Percentiles rank a stretch among this genome's conserved stretches.
Evolutionary conservation across 2,113 vertebrate genomes (phyloP).

Genomic region (Narcine bancroftii): DNA sequence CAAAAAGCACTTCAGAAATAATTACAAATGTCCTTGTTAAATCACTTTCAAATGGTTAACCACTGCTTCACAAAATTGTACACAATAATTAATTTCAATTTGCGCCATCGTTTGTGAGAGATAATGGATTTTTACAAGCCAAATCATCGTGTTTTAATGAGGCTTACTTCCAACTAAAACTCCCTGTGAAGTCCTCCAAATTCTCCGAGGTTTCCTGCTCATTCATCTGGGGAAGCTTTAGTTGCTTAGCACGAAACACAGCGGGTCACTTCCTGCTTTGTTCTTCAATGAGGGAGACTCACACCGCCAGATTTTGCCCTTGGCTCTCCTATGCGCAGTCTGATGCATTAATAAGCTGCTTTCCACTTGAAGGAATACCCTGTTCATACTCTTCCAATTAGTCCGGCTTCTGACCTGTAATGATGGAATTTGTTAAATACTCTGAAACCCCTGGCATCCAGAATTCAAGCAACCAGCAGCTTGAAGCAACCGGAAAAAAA

Average conservation of each 20-base stretch:
- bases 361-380: neutral
- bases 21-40: neutral
- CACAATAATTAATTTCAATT: slow-evolving; percentile 30
- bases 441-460: too few species aligned
- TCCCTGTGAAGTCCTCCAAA: neutral
- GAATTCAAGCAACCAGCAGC: too few species aligned
- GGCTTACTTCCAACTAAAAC: neutral
- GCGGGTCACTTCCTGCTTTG: slow-evolving; percentile 11
- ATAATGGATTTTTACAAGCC: neutral
- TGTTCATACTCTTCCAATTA: neutral
- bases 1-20: neutral
- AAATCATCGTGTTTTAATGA: slow-evolving; percentile 26
- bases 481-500: too few species aligned
- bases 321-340: neutral
- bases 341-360: neutral
- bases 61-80: neutral
- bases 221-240: neutral
- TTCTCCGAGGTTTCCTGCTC: neutral
- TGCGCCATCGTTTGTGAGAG: neutral
- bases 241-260: neutral
- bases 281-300: neutral
- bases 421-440: too few species aligned
- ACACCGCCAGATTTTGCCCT: neutral
- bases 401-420: too few species aligned
- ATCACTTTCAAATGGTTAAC: neutral